Conservation (phyloP, 1,140 invertebrate species). For the Elymnias hypermnestra region DNA sequence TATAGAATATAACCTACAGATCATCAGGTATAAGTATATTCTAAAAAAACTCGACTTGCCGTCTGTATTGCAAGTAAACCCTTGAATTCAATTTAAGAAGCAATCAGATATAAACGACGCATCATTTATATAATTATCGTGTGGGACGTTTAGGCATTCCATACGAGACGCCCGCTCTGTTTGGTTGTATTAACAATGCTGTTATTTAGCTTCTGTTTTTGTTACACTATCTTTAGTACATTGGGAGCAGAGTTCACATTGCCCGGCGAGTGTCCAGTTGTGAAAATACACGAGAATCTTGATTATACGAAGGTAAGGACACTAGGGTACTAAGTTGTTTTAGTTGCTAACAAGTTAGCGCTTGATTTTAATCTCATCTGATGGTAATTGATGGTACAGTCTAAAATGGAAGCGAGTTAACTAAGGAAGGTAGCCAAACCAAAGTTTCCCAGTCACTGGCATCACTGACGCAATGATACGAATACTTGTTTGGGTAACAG, state of each 20-base stretch:
- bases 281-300: conserved; percentile 39
- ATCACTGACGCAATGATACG: no score
- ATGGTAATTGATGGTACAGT: no score
- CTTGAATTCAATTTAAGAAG: conserved; percentile 12
- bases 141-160: conserved; percentile 44
- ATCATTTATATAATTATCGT: conserved; percentile 55
- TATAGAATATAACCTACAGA: background rate
- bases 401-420: no score
- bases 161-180: conserved; percentile 20
- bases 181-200: conserved; percentile 33
- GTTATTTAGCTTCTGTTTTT: conserved; percentile 30
- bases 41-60: conserved; percentile 10
- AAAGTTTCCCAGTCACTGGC: no score
- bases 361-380: no score
- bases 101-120: conserved; percentile 6
- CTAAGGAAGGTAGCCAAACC: no score
- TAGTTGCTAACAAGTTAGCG: no score
- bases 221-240: conserved; percentile 7
- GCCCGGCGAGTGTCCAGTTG: conserved; percentile 38
- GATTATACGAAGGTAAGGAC: conserved; percentile 42
- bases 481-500: no score
- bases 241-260: conserved; percentile 45
- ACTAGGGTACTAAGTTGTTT: no score
- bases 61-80: conserved; percentile 3
- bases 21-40: background rate